These are phyloP conservation scores for Falco concolor DNA, from an alignment of 2,797 vertebrate species.

Conservation along the genomic window DNA sequence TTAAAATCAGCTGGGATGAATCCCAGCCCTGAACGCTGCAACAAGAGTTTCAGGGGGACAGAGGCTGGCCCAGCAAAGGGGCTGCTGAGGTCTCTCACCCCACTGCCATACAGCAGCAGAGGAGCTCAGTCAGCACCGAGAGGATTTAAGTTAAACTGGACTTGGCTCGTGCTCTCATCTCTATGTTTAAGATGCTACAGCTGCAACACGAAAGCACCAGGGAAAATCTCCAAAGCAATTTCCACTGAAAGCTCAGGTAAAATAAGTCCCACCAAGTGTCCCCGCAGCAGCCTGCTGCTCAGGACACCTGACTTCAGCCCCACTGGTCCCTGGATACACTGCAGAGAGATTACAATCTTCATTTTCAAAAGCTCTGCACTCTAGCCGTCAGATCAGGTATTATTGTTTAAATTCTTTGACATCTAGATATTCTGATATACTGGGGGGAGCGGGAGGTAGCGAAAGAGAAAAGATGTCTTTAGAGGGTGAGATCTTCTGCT, in stretches of 20 bases:
- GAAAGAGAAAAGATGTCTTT: constrained; percentile 11
- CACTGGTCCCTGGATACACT: not conserved
- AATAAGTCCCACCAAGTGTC: not conserved
- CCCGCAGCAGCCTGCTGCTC: not conserved
- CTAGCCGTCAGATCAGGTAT: not conserved
- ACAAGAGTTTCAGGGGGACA: not conserved
- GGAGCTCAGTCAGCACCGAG: not conserved
- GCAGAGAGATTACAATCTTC: not conserved
- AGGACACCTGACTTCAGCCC: not conserved
- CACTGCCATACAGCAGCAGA: not conserved
- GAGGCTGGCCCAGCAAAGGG: not conserved
- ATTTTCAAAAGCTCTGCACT: not conserved
- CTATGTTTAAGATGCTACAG: not conserved
- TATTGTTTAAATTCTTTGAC: constrained; percentile 55
- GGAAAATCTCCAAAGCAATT: not conserved
- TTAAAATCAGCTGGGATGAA: not conserved
- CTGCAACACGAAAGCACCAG: accelerated
- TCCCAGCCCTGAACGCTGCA: not conserved
- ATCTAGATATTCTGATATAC: constrained; percentile 33
- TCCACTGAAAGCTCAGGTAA: not conserved
- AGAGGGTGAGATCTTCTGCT: constrained; percentile 31
- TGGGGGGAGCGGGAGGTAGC: not conserved
- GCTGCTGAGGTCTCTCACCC: not conserved
- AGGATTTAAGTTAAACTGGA: not conserved
- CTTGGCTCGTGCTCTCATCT: too few species aligned